Conservation (phyloP, 1,140 invertebrate species). For the Neodiprion virginianus region DNA sequence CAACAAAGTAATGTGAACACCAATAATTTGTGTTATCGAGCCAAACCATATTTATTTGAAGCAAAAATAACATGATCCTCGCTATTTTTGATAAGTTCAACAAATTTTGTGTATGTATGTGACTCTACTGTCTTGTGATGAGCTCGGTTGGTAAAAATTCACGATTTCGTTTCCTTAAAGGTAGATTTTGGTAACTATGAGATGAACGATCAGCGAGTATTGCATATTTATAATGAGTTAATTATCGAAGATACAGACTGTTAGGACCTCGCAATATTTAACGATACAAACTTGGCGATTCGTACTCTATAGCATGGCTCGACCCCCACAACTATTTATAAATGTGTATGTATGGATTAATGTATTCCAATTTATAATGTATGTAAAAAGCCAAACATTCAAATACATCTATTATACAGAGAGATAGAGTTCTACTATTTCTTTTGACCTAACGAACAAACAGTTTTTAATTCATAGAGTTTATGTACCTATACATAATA, state of each 20-base stretch:
- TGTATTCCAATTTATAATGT: background rate
- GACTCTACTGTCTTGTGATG: background rate
- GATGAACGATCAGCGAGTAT: background rate
- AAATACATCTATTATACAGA: constrained; percentile 45
- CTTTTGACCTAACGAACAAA: constrained; percentile 46
- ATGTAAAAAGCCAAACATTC: constrained; percentile 44
- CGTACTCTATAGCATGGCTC: background rate
- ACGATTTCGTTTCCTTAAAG: too few relatives aligned
- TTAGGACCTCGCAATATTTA: background rate
- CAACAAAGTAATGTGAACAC: too few relatives aligned
- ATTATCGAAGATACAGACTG: background rate
- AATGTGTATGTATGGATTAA: background rate
- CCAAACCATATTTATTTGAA: too few relatives aligned
- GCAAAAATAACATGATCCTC: too few relatives aligned
- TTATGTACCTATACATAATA: constrained; percentile 45
- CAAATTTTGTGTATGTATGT: too few relatives aligned
- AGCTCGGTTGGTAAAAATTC: background rate
- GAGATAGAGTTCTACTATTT: constrained; percentile 46
- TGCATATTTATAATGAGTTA: background rate
- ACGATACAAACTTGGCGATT: background rate
- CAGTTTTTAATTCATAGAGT: constrained; percentile 45
- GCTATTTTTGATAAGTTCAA: too few relatives aligned
- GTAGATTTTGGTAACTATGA: background rate
- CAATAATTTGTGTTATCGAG: too few relatives aligned
- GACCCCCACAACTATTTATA: background rate